Percentiles rank a stretch among this genome's conserved stretches.
These are phyloP conservation scores for Eubasilissa regina DNA, from an alignment of 1,140 invertebrate species.

Conservation along the genomic window DNA sequence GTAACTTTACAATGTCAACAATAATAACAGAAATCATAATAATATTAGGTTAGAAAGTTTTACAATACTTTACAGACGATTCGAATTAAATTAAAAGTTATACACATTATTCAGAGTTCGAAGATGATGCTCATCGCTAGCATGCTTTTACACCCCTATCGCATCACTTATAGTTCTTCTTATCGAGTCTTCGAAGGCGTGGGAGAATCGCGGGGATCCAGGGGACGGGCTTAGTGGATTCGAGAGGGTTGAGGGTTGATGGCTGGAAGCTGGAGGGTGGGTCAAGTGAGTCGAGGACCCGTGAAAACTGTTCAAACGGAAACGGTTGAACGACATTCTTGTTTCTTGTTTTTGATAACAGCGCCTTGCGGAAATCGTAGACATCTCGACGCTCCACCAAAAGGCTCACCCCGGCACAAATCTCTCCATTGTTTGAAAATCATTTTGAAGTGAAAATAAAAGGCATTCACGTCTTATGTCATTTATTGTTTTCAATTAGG, in stretches of 20 bases:
- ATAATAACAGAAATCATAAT: too few species aligned
- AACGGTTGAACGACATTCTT: constrained; percentile 25
- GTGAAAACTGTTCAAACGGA: constrained; percentile 42
- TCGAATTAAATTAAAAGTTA: too few species aligned
- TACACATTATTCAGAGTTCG: too few species aligned
- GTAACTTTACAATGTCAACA: too few species aligned
- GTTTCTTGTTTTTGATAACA: constrained; percentile 34
- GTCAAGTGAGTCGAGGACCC: constrained; percentile 32
- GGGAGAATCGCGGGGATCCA: background rate
- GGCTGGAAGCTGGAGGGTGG: background rate
- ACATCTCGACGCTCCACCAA: too few species aligned
- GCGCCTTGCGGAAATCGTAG: background rate
- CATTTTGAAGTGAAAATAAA: too few species aligned
- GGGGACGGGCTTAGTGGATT: background rate
- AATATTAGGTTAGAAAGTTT: too few species aligned
- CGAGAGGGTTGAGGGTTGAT: constrained; percentile 4
- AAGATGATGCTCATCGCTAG: background rate
- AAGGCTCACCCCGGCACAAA: too few species aligned
- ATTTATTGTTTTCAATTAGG: too few species aligned
- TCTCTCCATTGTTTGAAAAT: too few species aligned
- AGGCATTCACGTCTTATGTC: too few species aligned
- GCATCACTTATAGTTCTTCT: background rate
- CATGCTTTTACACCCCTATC: background rate
- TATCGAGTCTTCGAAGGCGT: background rate
- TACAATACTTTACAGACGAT: too few species aligned